A percentile compares a stretch with the other conserved stretches of the same genome.
phyloP scores from a whole-genome alignment of 2,888 invertebrate genomes.

The Eilema depressum region DNA sequence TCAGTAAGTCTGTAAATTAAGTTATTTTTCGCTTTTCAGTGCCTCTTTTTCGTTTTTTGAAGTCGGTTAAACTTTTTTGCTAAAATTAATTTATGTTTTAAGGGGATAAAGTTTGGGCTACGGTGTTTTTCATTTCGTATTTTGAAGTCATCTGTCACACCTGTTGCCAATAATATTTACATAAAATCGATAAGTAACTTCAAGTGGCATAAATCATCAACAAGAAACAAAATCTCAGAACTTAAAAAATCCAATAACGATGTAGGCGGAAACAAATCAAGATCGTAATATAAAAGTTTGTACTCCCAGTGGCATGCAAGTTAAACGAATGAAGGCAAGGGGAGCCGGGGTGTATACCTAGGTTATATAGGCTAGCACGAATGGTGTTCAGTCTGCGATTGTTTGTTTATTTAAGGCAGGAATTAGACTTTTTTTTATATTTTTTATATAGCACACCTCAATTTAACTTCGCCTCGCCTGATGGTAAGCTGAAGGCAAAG shows the following conservation, averaged over 20 bases:
- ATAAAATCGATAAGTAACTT: neutral
- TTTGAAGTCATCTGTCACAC: neutral
- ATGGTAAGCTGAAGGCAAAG: too few species aligned
- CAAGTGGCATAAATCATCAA: neutral
- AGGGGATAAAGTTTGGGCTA: too few species aligned
- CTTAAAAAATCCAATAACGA: neutral
- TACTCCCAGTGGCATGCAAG: neutral
- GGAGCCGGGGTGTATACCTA: neutral
- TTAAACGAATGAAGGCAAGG: neutral
- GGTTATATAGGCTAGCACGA: neutral
- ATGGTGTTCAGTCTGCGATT: neutral
- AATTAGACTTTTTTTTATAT: too few species aligned
- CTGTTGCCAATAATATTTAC: neutral
- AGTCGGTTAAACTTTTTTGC: too few species aligned
- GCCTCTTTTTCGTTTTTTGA: too few species aligned
- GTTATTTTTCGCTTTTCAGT: too few species aligned
- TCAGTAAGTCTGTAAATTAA: too few species aligned
- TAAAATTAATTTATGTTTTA: too few species aligned
- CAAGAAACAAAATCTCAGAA: neutral
- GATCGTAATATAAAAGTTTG: slow-evolving; percentile 9
- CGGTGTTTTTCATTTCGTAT: neutral
- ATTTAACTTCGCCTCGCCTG: too few species aligned
- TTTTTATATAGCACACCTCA: too few species aligned
- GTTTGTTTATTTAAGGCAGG: too few species aligned
- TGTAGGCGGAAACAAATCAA: slow-evolving; percentile 7